A percentile compares a stretch with the other conserved stretches of the same genome.
These are phyloP conservation scores for Lepidocyrtinus sp. DNA, from an alignment of 2,888 invertebrate species.

Conservation along the genomic window DNA sequence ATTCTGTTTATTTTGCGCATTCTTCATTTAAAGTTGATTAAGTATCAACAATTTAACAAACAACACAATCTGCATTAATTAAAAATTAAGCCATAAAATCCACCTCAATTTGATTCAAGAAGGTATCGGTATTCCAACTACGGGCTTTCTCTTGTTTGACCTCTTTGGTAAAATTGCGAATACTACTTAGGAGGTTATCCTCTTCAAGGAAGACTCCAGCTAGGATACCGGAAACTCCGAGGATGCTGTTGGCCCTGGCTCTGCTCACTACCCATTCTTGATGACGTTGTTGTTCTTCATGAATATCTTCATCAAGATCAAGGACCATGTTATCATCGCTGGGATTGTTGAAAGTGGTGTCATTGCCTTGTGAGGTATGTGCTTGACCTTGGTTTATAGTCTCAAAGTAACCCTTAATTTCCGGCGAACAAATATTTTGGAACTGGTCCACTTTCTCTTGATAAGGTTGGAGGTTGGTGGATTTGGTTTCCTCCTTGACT, in stretches of 20 bases:
- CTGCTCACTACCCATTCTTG: too few relatives aligned
- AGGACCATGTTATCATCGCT: too few relatives aligned
- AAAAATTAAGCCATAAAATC: neutral
- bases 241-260: too few relatives aligned
- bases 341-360: too few relatives aligned
- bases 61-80: neutral
- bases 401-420: too few relatives aligned
- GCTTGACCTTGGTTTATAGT: too few relatives aligned
- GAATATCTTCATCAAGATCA: constrained; percentile 4
- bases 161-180: constrained; percentile 15
- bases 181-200: constrained; percentile 14
- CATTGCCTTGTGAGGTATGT: too few relatives aligned
- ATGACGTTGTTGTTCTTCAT: too few relatives aligned
- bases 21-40: neutral
- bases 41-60: too few relatives aligned
- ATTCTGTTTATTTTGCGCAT: too few relatives aligned
- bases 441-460: constrained; percentile 3
- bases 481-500: constrained; percentile 31
- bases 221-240: too few relatives aligned
- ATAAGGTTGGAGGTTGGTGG: neutral
- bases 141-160: constrained; percentile 34
- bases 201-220: constrained; percentile 19
- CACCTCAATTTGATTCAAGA: constrained; percentile 42
- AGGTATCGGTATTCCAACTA: constrained; percentile 43
- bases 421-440: constrained; percentile 19